Percentiles rank a stretch among this genome's conserved stretches.
phyloP scores from a whole-genome alignment of 2,797 vertebrate genomes.

The Epinephelus malabaricus region DNA sequence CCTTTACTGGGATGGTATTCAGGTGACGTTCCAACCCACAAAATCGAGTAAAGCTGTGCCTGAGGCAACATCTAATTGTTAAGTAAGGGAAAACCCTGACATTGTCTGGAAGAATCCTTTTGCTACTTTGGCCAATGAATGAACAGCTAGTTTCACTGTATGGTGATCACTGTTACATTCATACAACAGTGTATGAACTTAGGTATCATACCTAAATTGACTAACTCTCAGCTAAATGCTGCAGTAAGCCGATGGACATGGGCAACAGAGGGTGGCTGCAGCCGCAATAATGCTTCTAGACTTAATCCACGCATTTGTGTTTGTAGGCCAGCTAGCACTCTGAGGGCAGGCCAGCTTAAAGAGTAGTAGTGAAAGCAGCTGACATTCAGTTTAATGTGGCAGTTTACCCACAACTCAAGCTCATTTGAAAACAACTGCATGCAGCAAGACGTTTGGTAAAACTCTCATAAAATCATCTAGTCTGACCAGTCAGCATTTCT shows the following conservation, averaged over 20 bases:
- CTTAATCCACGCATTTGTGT: constrained; percentile 74
- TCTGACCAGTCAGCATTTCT: background rate
- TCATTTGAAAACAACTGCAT: background rate
- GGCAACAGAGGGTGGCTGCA: constrained; percentile 27
- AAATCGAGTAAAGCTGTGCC: background rate
- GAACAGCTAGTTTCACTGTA: background rate
- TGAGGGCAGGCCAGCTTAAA: constrained; percentile 41
- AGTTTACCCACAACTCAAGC: background rate
- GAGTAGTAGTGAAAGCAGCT: constrained; percentile 18
- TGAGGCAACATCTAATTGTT: background rate
- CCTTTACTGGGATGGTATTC: background rate
- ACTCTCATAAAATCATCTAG: background rate
- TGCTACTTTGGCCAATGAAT: background rate
- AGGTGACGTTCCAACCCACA: constrained; percentile 2
- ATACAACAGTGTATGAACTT: background rate
- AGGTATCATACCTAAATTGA: background rate
- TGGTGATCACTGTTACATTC: background rate
- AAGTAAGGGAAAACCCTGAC: background rate
- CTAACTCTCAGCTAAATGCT: background rate
- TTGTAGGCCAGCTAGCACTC: constrained; percentile 60
- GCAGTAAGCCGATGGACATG: background rate
- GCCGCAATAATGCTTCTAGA: constrained; percentile 50
- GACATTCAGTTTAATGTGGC: background rate
- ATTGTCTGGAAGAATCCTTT: background rate
- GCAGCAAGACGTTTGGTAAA: background rate